Conservation (phyloP, 1,140 invertebrate species). For the Proales similis region DNA sequence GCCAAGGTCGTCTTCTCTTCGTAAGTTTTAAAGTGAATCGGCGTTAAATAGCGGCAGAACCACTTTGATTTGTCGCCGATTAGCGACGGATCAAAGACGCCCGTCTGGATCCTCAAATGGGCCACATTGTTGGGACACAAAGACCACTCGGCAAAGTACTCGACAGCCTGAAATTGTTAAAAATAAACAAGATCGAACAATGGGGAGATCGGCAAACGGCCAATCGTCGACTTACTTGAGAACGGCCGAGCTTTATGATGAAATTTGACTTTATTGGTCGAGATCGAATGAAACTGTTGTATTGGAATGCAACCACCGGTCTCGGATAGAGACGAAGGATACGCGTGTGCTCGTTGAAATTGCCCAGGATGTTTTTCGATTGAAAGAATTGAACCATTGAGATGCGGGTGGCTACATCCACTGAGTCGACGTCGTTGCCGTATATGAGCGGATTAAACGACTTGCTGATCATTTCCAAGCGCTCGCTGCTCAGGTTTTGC, state of each 20-base stretch:
- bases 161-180: constrained; percentile 70
- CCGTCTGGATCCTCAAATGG: constrained; percentile 90
- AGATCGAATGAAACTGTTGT: constrained; percentile 91
- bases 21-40: constrained; percentile 83
- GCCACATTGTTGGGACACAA: constrained; percentile 92
- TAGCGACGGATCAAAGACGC: constrained; percentile 79
- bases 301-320: constrained; percentile 96
- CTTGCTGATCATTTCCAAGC: constrained; percentile 39
- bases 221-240: constrained; percentile 67
- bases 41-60: constrained; percentile 55
- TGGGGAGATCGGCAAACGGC: background rate
- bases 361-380: constrained; percentile 87
- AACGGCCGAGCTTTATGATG: constrained; percentile 74
- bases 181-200: background rate
- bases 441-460: constrained; percentile 78
- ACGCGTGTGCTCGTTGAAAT: constrained; percentile 93
- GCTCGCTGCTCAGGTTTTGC: constrained; percentile 32
- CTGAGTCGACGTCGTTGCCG: constrained; percentile 91
- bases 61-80: constrained; percentile 95
- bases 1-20: constrained; percentile 73
- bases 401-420: constrained; percentile 93
- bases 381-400: constrained; percentile 99
- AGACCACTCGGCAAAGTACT: constrained; percentile 96
- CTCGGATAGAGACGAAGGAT: constrained; percentile 90
- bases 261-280: constrained; percentile 74